These are phyloP conservation scores for Bolinopsis microptera DNA, from an alignment of 37 sponge, comb jelly and placozoan genomes.

Conservation along the genomic window DNA sequence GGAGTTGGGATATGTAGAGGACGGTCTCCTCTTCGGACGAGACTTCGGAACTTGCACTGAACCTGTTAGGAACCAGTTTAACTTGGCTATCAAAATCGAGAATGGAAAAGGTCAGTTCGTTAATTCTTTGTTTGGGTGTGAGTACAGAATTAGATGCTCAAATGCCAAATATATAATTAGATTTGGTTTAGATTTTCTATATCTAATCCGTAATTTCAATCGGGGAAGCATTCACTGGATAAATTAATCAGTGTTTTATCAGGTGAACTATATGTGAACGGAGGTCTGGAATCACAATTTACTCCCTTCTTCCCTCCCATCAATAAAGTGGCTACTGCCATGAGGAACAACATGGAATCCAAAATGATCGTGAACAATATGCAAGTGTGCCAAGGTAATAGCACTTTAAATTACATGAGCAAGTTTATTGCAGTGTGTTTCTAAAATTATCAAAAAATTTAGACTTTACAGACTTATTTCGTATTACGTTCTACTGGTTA, in stretches of 20 bases:
- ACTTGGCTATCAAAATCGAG: slow-evolving; percentile 23
- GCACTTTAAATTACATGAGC: too few relatives aligned
- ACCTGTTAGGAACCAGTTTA: slow-evolving; percentile 1
- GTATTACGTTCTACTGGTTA: too few relatives aligned
- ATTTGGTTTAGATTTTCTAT: too few relatives aligned
- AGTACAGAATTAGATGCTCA: too few relatives aligned
- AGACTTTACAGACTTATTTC: too few relatives aligned
- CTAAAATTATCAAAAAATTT: too few relatives aligned
- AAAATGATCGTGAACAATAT: not conserved
- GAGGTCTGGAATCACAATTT: not conserved
- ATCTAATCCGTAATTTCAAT: too few relatives aligned
- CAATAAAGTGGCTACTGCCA: slow-evolving; percentile 21
- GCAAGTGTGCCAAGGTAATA: slow-evolving; percentile 27
- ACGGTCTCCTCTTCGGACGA: slow-evolving; percentile 42
- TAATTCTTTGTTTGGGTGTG: too few relatives aligned
- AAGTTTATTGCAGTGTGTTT: too few relatives aligned
- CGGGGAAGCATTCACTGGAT: too few relatives aligned
- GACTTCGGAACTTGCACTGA: not conserved
- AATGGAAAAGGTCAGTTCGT: not conserved
- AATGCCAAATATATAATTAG: too few relatives aligned
- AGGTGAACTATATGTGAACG: slow-evolving; percentile 46
- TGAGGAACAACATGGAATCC: slow-evolving; percentile 28
- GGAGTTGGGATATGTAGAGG: slow-evolving; percentile 61
- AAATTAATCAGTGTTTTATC: not conserved
- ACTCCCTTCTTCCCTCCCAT: slow-evolving; percentile 23